Evolutionary conservation across 2,113 vertebrate genomes (phyloP).

Genomic region (Anolis sagrei): DNA sequence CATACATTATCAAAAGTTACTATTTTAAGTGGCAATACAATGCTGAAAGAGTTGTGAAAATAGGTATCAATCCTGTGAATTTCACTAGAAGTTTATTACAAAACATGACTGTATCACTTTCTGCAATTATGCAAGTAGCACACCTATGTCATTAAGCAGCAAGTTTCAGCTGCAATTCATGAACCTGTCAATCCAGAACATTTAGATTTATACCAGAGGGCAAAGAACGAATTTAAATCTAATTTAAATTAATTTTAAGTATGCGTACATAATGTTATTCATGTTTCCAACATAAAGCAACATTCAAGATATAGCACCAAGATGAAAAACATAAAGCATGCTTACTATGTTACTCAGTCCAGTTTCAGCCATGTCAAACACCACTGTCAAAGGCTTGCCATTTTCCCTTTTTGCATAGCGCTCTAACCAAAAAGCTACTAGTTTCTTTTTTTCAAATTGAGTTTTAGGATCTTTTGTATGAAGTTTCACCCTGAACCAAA

Average conservation of each 20-base stretch:
- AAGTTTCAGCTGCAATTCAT: background rate
- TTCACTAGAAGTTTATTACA: background rate
- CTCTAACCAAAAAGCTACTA: slow-evolving; percentile 96
- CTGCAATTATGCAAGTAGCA: background rate
- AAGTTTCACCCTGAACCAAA: slow-evolving; percentile 95
- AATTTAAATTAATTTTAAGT: background rate
- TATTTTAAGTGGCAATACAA: background rate
- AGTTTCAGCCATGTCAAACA: slow-evolving; percentile 96
- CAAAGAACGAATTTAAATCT: slow-evolving; percentile 14
- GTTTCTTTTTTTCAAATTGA: slow-evolving; percentile 90
- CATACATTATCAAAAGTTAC: background rate
- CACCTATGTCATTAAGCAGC: background rate
- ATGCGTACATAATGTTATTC: background rate
- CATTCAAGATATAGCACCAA: background rate
- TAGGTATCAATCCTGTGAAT: background rate
- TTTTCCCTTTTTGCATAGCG: slow-evolving; percentile 92
- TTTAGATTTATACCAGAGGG: background rate
- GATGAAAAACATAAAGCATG: slow-evolving; percentile 44
- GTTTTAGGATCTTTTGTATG: slow-evolving; percentile 90
- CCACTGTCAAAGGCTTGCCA: slow-evolving; percentile 92
- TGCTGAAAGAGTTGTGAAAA: background rate
- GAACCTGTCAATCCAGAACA: slow-evolving; percentile 14
- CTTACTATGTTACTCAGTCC: slow-evolving; percentile 94
- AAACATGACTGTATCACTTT: background rate
- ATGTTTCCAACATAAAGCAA: background rate